These are phyloP conservation scores for Leucania comma DNA, from an alignment of 2,888 invertebrate genomes.

Conservation along the genomic window DNA sequence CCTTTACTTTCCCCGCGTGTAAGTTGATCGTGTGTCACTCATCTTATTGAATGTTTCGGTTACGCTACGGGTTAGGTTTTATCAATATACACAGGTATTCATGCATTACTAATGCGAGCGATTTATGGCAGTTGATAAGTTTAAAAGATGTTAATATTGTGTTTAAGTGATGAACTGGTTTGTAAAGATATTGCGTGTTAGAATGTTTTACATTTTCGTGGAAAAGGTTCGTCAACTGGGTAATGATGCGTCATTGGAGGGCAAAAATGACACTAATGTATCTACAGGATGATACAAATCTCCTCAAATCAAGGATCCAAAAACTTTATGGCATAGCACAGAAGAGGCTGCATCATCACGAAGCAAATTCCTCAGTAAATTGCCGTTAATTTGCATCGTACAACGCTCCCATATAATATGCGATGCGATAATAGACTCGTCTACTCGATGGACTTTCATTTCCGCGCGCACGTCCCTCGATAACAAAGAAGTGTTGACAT, in stretches of 20 bases:
- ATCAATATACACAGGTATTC: conserved; percentile 39
- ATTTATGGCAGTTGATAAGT: conserved; percentile 45
- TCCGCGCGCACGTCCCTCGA: conserved; percentile 87
- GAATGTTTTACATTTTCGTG: conserved; percentile 14
- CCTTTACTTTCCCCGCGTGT: conserved; percentile 49
- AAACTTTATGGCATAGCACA: background rate
- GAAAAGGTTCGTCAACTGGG: background rate
- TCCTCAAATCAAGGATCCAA: background rate
- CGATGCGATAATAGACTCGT: conserved; percentile 85
- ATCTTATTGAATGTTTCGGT: conserved; percentile 51
- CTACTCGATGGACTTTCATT: conserved; percentile 89
- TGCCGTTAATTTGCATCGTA: conserved; percentile 72
- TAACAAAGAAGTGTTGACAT: conserved; percentile 90
- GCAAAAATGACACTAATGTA: background rate
- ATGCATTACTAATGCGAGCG: conserved; percentile 48
- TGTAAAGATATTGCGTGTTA: conserved; percentile 17
- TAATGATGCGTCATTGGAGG: conserved; percentile 1
- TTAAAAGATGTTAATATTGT: conserved; percentile 39
- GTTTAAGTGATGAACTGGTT: conserved; percentile 47
- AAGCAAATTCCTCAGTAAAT: conserved; percentile 32
- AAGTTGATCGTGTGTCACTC: conserved; percentile 61
- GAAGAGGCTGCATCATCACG: conserved; percentile 2
- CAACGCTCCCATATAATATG: conserved; percentile 79
- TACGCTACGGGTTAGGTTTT: conserved; percentile 46
- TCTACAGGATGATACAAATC: background rate